Conservation (phyloP, 1,140 invertebrate genomes). For the Formica selysi region DNA sequence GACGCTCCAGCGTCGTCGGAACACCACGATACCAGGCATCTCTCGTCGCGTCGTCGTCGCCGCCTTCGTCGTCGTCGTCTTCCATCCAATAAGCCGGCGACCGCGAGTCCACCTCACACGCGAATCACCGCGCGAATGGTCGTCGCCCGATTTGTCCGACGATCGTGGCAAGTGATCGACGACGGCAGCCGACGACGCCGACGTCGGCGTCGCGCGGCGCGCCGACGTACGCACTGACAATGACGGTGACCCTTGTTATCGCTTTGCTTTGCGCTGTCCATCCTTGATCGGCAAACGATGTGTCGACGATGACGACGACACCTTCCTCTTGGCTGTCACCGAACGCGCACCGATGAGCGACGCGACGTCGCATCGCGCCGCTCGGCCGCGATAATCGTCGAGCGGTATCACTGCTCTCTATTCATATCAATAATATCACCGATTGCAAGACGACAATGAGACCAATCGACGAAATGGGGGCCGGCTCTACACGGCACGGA, state of each 20-base stretch:
- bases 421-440: neutral
- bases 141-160: neutral
- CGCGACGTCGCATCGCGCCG: slow-evolving; percentile 46
- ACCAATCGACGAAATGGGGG: neutral
- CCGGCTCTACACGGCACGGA: neutral
- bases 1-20: slow-evolving; percentile 94
- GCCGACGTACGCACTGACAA: slow-evolving; percentile 41
- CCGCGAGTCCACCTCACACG: slow-evolving; percentile 17
- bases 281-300: slow-evolving; percentile 33
- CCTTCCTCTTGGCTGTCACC: neutral
- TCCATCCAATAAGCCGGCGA: slow-evolving; percentile 52
- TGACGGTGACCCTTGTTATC: slow-evolving; percentile 27
- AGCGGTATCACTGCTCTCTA: neutral
- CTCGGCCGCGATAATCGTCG: neutral
- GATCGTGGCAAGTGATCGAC: neutral
- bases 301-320: neutral
- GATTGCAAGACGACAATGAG: too few species aligned
- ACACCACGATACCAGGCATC: slow-evolving; percentile 96
- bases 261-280: slow-evolving; percentile 18
- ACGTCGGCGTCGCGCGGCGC: slow-evolving; percentile 50
- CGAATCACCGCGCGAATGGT: slow-evolving; percentile 41
- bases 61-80: slow-evolving; percentile 50
- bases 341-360: neutral
- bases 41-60: slow-evolving; percentile 53
- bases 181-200: slow-evolving; percentile 41